Evolutionary conservation across 2,113 vertebrate genomes (phyloP), one percentile per base, ranked within the genome.

Genomic region (Corythaixoides concolor): DNA sequence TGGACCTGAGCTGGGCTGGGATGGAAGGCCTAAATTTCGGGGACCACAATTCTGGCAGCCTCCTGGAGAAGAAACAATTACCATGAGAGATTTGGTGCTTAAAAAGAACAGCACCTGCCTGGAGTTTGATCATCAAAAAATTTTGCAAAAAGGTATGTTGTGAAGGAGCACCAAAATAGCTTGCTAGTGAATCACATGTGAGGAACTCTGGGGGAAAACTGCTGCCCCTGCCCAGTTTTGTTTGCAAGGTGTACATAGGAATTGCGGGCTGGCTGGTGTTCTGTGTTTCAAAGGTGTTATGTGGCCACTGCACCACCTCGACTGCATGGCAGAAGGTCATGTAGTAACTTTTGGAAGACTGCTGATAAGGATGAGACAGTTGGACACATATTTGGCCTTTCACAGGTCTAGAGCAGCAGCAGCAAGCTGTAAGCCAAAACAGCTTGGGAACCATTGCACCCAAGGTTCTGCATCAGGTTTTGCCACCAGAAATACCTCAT

Each of bases 131-230:
- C 24, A n/a, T 26, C 2, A 37, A 83, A 80, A 49, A 14, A 11
- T 20, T 72, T 33, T 66, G 24, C 49, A 15, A 39, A 70, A 33
- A 32, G 6, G 5, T 5, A 0, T 32, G 4, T 68, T 47, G 41
- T n/a, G 64, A 32, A 56, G 11, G 37, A 76, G 17, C 33, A 47
- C 26, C 15, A 23, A 41, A 72, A 12, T 26, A 72, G 11, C 1
- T 16, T 70, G 33, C 13, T 77, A 7, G 0, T 8, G 35, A 35
- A 20, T 37, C n/a, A 37, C 15, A 8, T 0, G 1, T 21, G 32
- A 50, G 67, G 63, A 79, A 7, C 24, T 20, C 12, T 3, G 23
- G 43, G 30, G 41, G 21, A 60, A 66, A 45, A 23, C 2, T 17
- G 35, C 35, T 69, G 26, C 6, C 4, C 23, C 45, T 33, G 19